These are phyloP conservation scores for Larimichthys crocea DNA, from an alignment of 2,113 vertebrate genomes.

Conservation along the genomic window DNA sequence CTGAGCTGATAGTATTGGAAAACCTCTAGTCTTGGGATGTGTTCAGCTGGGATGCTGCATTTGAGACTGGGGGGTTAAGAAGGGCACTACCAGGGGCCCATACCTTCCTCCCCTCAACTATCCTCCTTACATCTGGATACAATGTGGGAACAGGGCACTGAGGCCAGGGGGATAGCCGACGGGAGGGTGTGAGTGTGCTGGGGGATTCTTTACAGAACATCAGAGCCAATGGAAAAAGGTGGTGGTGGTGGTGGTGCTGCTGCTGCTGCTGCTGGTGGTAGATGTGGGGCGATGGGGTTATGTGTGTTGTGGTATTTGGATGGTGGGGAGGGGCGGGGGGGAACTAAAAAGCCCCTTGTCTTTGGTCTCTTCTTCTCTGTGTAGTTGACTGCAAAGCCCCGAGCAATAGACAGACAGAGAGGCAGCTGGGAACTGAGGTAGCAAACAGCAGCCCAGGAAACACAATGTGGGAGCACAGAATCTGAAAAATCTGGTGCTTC, in stretches of 20 bases:
- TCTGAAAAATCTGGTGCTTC: conserved; percentile 10
- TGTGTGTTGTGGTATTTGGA: conserved; percentile 45
- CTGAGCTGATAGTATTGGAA: conserved; percentile 3
- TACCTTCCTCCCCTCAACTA: conserved; percentile 62
- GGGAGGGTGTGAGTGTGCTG: conserved; percentile 65
- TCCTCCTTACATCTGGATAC: conserved; percentile 81
- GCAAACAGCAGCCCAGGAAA: conserved; percentile 59
- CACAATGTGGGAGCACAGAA: conserved; percentile 30
- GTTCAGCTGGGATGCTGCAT: conserved; percentile 23
- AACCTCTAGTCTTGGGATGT: conserved; percentile 15
- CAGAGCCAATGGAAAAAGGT: conserved; percentile 68
- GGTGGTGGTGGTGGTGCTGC: conserved; percentile 45
- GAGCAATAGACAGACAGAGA: conserved; percentile 73
- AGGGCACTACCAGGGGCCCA: conserved; percentile 56
- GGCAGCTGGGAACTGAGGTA: conserved; percentile 70
- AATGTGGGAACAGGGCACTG: conserved; percentile 73
- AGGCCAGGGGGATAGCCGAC: conserved; percentile 62
- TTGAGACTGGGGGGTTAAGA: conserved; percentile 11
- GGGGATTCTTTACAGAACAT: conserved; percentile 77
- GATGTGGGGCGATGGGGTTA: conserved; percentile 47
- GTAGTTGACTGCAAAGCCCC: conserved; percentile 72
- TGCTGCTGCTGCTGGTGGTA: conserved; percentile 25
- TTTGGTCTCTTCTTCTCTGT: conserved; percentile 76
- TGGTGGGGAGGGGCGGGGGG: conserved; percentile 5
- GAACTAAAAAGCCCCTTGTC: conserved; percentile 67